Evolutionary conservation across 2,888 invertebrate genomes (phyloP).

Genomic region (Drosophila tripunctata): DNA sequence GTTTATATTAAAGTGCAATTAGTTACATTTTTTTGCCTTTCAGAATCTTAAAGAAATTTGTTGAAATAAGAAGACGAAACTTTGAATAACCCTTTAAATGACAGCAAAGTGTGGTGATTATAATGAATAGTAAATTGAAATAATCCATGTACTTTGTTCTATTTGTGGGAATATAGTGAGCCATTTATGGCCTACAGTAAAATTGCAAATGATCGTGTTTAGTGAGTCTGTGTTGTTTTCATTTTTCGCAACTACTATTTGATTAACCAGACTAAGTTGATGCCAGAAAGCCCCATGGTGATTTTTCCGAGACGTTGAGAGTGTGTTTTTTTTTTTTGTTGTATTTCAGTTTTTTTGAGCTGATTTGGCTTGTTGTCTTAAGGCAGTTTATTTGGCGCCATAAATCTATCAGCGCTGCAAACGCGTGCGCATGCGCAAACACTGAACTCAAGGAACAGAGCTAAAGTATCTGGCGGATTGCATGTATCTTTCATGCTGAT

Average conservation of each 20-base stretch:
- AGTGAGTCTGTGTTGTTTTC: constrained; percentile 39
- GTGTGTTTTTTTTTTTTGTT: not conserved
- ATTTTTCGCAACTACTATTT: constrained; percentile 66
- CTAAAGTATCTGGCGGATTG: constrained; percentile 42
- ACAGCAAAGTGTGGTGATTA: not conserved
- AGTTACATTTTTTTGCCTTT: too few relatives aligned
- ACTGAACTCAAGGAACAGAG: constrained; percentile 24
- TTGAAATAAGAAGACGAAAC: too few relatives aligned
- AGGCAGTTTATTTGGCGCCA: constrained; percentile 83
- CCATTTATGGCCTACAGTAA: constrained; percentile 45
- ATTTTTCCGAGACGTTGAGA: constrained; percentile 7
- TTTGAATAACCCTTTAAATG: too few relatives aligned
- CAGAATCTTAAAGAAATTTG: too few relatives aligned
- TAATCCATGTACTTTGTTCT: constrained; percentile 13
- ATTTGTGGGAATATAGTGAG: constrained; percentile 1
- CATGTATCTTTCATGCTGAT: constrained; percentile 60
- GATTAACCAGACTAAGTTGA: constrained; percentile 55
- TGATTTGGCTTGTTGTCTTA: constrained; percentile 75
- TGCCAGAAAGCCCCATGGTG: constrained; percentile 5
- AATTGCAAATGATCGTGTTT: constrained; percentile 72
- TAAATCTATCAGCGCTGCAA: constrained; percentile 81
- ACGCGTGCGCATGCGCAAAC: constrained; percentile 78
- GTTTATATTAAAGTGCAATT: too few relatives aligned
- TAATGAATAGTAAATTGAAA: constrained; percentile 13
- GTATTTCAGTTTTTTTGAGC: constrained; percentile 17